phyloP scores from a whole-genome alignment of 2,113 vertebrate genomes.

The Gymnocephalus cernua region DNA sequence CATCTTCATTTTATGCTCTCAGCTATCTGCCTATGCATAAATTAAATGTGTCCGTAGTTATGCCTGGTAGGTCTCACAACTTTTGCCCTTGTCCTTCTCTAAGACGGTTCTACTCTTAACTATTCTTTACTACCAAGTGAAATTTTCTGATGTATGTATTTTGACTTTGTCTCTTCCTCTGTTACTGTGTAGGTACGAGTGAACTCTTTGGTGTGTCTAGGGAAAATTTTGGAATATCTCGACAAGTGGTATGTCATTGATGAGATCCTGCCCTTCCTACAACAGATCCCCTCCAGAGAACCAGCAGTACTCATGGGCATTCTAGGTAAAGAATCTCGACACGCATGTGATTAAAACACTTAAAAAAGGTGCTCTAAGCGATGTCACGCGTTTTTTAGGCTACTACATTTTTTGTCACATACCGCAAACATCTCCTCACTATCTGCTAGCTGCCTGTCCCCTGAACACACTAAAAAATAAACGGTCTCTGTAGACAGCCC shows the following conservation, averaged over 20 bases:
- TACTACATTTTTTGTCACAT: no score
- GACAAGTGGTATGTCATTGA: constrained; percentile 99
- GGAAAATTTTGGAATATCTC: constrained; percentile 98
- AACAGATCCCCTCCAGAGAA: constrained; percentile 97
- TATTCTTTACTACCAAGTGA: background rate
- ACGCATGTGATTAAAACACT: background rate
- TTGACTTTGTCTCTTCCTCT: background rate
- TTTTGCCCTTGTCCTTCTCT: background rate
- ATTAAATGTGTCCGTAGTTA: background rate
- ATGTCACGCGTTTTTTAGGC: no score
- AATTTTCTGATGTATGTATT: background rate
- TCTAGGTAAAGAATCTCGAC: constrained; percentile 86
- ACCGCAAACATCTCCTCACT: no score
- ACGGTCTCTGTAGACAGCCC: no score
- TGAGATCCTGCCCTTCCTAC: constrained; percentile 97
- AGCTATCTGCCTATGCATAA: background rate
- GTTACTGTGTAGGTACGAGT: constrained; percentile 89
- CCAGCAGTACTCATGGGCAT: constrained; percentile 98
- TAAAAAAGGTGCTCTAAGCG: no score
- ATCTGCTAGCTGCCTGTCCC: no score
- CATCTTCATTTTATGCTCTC: background rate
- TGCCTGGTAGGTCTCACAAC: background rate
- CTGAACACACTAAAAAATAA: no score
- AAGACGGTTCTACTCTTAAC: background rate
- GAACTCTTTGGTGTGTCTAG: constrained; percentile 97